Percentiles rank a stretch among this genome's conserved stretches.
Conservation (phyloP, 2,888 invertebrate genomes). For the Pandemis corylana region DNA sequence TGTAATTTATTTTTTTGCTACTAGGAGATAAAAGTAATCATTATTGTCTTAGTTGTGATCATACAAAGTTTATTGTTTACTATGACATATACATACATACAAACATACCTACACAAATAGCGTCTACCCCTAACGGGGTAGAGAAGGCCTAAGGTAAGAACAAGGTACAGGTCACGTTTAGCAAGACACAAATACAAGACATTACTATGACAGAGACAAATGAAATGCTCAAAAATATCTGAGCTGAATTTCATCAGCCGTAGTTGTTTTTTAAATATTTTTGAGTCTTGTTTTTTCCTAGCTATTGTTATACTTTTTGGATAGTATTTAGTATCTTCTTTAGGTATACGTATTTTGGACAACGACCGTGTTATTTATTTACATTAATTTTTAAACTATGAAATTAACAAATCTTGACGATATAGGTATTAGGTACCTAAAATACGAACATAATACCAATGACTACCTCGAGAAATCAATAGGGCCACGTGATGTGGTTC, state of each 20-base stretch:
- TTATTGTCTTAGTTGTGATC: no score
- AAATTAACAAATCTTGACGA: not conserved
- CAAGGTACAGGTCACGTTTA: no score
- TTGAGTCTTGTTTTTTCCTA: not conserved
- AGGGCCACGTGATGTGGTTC: conserved; percentile 36
- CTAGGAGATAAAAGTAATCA: not conserved
- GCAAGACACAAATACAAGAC: no score
- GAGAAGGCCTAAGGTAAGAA: no score
- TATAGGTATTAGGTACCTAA: not conserved
- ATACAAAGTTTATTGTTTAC: no score
- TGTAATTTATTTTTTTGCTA: conserved; percentile 61
- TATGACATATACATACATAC: no score
- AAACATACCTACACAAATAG: no score
- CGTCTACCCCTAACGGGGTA: no score
- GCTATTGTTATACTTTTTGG: not conserved
- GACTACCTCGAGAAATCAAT: conserved; percentile 30
- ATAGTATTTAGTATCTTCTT: not conserved
- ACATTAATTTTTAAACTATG: not conserved
- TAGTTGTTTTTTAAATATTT: not conserved
- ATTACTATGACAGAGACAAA: not conserved
- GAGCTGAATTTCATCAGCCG: not conserved
- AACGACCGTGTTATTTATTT: not conserved
- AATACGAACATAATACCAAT: conserved; percentile 11
- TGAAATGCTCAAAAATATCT: not conserved
- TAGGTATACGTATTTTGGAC: not conserved